These are phyloP conservation scores for Sebastes fasciatus DNA, from an alignment of 2,113 vertebrate species.

Conservation along the genomic window DNA sequence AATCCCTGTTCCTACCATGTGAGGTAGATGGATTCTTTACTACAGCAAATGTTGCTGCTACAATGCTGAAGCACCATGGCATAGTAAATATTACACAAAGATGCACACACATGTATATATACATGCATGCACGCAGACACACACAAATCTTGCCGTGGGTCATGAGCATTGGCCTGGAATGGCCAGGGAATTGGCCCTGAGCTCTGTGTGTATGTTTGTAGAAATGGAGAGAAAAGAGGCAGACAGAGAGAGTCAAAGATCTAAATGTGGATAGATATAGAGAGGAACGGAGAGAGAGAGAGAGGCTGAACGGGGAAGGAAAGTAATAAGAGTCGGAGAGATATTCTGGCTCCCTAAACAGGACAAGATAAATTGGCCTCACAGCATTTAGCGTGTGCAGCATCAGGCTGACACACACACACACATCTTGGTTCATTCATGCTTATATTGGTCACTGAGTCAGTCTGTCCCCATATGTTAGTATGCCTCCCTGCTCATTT, in stretches of 20 bases:
- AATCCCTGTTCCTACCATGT: background rate
- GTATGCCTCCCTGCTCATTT: slow-evolving; percentile 17
- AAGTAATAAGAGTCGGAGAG: slow-evolving; percentile 24
- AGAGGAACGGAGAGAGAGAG: slow-evolving; percentile 6
- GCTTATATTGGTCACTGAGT: slow-evolving; percentile 26
- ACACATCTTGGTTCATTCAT: slow-evolving; percentile 31
- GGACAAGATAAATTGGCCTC: slow-evolving; percentile 46
- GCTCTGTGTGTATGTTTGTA: background rate
- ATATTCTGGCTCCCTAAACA: slow-evolving; percentile 42
- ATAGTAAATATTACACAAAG: background rate
- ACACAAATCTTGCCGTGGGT: slow-evolving; percentile 1
- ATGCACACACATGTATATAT: background rate
- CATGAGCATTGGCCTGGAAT: slow-evolving; percentile 16
- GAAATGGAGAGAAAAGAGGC: slow-evolving; percentile 7
- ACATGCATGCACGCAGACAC: background rate
- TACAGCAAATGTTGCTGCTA: background rate
- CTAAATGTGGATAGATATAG: slow-evolving; percentile 9
- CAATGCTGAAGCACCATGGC: slow-evolving; percentile 6
- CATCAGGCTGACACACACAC: slow-evolving; percentile 26
- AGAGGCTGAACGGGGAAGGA: background rate
- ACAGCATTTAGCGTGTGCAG: slow-evolving; percentile 25
- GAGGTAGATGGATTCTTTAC: background rate
- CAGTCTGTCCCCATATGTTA: slow-evolving; percentile 28
- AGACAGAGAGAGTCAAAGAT: slow-evolving; percentile 27
- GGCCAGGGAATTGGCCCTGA: slow-evolving; percentile 1